Evolutionary conservation across 2,113 vertebrate species (phyloP).

Genomic region (Brachypodius melanocephalos): DNA sequence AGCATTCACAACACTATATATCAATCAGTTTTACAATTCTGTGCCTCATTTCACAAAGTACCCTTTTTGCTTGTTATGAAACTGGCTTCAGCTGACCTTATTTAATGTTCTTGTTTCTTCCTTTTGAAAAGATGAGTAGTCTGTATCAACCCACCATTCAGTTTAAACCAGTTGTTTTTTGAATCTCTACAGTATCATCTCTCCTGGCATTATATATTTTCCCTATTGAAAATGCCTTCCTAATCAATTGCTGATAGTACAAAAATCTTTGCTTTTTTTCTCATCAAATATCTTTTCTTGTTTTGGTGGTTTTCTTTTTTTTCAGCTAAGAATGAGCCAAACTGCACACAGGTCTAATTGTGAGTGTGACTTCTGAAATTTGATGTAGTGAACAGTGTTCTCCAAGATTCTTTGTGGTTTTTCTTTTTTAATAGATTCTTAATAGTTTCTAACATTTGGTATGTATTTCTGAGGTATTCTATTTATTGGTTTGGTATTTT

Average conservation of each 20-base stretch:
- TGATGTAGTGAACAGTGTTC: not conserved
- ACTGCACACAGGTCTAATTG: not conserved
- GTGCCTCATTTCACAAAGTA: not conserved
- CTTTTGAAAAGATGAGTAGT: not conserved
- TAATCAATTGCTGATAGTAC: not conserved
- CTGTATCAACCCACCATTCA: not conserved
- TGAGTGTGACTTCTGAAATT: not conserved
- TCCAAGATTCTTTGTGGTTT: not conserved
- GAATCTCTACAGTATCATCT: not conserved
- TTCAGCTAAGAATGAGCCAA: not conserved
- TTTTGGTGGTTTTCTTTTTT: not conserved
- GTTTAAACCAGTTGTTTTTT: not conserved
- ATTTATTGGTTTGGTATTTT: not conserved
- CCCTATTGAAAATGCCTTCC: not conserved
- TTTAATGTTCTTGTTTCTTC: not conserved
- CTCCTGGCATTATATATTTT: not conserved
- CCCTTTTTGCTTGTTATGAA: not conserved
- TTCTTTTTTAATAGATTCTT: not conserved
- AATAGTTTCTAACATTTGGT: not conserved
- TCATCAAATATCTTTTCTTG: not conserved
- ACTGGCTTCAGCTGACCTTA: not conserved
- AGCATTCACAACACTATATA: not conserved
- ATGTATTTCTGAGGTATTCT: not conserved
- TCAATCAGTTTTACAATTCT: not conserved
- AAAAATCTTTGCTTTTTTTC: not conserved